Conservation (phyloP, 1,140 invertebrate genomes). For the Nilaparvata lugens region DNA sequence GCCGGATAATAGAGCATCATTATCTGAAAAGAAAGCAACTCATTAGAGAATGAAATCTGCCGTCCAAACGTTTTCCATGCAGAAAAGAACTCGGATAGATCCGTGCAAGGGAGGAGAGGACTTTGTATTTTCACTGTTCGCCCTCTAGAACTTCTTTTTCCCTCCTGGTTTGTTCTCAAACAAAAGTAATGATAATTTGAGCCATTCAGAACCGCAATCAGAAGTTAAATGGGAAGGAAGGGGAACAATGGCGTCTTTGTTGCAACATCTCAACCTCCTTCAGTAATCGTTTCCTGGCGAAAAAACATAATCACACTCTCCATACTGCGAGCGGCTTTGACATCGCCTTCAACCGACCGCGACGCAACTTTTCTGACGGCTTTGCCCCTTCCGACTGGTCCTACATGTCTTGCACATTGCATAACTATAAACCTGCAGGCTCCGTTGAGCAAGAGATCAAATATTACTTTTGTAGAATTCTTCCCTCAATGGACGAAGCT, state of each 20-base stretch:
- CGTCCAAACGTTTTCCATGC: slow-evolving; percentile 19
- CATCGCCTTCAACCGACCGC: neutral
- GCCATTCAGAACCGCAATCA: slow-evolving; percentile 16
- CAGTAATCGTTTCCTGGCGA: slow-evolving; percentile 8
- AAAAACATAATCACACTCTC: slow-evolving; percentile 4
- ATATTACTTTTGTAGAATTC: too few species aligned
- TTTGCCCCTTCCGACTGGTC: too few species aligned
- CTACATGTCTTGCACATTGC: too few species aligned
- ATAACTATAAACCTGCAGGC: too few species aligned
- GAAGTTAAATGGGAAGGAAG: slow-evolving; percentile 20
- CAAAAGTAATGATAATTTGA: slow-evolving; percentile 20
- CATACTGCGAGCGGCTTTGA: neutral
- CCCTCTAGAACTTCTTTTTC: slow-evolving; percentile 14
- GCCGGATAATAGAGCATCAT: slow-evolving; percentile 11
- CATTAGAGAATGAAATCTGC: slow-evolving; percentile 18
- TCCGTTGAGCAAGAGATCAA: too few species aligned
- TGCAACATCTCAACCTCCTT: neutral
- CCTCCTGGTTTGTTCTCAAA: slow-evolving; percentile 3
- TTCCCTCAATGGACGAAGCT: too few species aligned
- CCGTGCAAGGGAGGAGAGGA: neutral
- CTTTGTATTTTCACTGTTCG: slow-evolving; percentile 12
- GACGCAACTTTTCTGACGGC: too few species aligned
- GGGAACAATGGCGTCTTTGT: slow-evolving; percentile 11
- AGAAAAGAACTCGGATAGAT: neutral
- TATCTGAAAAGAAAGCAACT: slow-evolving; percentile 19